Evolutionary conservation across 92 coral and sea anemone genomes (phyloP), one percentile per base, ranked within the genome.

Genomic region (Phymanthus crucifer): DNA sequence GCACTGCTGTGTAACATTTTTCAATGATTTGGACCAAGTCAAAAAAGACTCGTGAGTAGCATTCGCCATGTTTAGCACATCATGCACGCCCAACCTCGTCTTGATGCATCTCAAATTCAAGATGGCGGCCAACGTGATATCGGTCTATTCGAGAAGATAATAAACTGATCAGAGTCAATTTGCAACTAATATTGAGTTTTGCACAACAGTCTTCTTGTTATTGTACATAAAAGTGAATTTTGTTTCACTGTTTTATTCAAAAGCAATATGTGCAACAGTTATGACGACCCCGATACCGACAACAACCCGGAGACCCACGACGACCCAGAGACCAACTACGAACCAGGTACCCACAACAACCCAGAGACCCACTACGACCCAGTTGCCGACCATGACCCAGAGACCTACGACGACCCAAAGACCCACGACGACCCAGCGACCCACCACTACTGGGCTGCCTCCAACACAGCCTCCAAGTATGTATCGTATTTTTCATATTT

Each of bases 221-320:
- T n/a, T n/a, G 33, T 70, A 23, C 21, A 9, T 19, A 6, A 70
- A 14, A 35, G 6, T 35, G 40, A 70, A 11, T 36, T 19, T 40
- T 3, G 17, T 40, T 70, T 40, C 17, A 38, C 24, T n/a, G n/a
- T 26, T 9, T 31, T 23, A 70, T 16, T 70, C 68, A 17, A 24
- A n/a, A 61, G 68, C 68, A 61, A 61, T 14, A 26, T 61, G 68
- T 27, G 68, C 9, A 29, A 34, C 1, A 27, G 13, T 61, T 6
- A 79, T 73, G n/a, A 74, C 86, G 12, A 82, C 86, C 27, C 32
- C 38, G 50, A 61, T 50, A 43, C 85, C 85, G 0, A 80, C 85
- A 3, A 70, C 77, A 1, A 80, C 84, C 31, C 43, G 34, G 32
- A 24, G 18, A 54, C 78, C 78, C 33, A 80, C 78, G 0, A 71